Evolutionary conservation across 2,888 invertebrate genomes (phyloP), one percentile per base, ranked within the genome.

Genomic region (Pterostichus madidus): DNA sequence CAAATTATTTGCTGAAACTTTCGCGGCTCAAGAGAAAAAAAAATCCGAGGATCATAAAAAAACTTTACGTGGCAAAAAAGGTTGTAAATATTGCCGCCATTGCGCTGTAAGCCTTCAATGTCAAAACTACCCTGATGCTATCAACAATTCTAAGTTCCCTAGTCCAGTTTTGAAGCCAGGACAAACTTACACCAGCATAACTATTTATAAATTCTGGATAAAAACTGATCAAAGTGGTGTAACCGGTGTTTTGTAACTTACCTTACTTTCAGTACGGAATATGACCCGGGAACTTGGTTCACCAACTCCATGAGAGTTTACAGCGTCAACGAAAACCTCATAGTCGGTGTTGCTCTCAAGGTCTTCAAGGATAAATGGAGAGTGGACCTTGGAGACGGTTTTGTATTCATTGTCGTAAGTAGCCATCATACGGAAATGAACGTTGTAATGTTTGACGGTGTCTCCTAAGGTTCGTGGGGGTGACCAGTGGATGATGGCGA

Each of bases 101-200:
- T 94, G 94, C 0, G 96, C 94, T 2, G 94, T 98, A 87, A 96
- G 96, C 86, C 89, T 98, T 64, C 97, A 97, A 91, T 95, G 98
- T 0, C 97, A 98, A 90, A 96, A 96, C 88, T 98, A 94, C 90
- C 98, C 98, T 0, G 96, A 98, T 89, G 95, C 97, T 1, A 91
- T 96, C 1, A 96, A 97, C 89, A 93, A 95, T 87, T 94, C 90
- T 85, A 93, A 94, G 86, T 96, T 96, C 86, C 96, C 96, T 0
- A 92, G 92, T 84, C 91, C 93, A 5, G 91, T 95, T 76, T 86
- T 96, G 52, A 92, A 93, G 85, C 96, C 96, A 0, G 94, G 94
- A 0, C 92, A 95, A 85, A 90, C 91, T 5, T 97, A 96, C 87
- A 89, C 90, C 10, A 96, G 96, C 87, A 92, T 91, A 84, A 94